Evolutionary conservation across 2,888 invertebrate species (phyloP).

Genomic region (Polymixis flavicincta): DNA sequence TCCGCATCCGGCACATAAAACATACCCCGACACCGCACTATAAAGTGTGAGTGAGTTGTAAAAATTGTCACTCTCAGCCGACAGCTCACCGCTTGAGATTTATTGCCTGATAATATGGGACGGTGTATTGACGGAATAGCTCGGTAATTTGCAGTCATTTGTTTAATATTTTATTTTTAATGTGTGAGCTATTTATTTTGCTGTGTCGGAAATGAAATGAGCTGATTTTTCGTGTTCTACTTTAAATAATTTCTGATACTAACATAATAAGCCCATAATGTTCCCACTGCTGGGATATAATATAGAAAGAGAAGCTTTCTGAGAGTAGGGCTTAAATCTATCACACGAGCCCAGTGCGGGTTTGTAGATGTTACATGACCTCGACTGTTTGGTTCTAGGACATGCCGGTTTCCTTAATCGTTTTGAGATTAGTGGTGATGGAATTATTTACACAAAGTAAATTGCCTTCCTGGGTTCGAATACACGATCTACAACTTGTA

Average conservation of each 20-base stretch:
- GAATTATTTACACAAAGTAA: no score
- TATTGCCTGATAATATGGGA: constrained; percentile 55
- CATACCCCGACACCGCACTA: constrained; percentile 78
- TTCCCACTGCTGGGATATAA: no score
- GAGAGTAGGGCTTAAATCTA: no score
- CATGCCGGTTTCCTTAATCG: no score
- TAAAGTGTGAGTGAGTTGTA: constrained; percentile 71
- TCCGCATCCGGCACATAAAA: constrained; percentile 70
- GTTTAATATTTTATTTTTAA: constrained; percentile 36
- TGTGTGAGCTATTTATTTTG: constrained; percentile 32
- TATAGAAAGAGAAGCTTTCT: no score
- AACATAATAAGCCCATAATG: no score
- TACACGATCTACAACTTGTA: no score
- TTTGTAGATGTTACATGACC: no score
- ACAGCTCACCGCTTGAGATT: constrained; percentile 45
- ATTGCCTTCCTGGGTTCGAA: no score
- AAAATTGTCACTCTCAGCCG: constrained; percentile 43
- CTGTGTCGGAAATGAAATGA: constrained; percentile 8
- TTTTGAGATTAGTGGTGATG: no score
- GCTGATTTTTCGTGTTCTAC: constrained; percentile 19
- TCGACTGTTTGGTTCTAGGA: no score
- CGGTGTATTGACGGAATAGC: constrained; percentile 41
- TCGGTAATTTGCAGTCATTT: constrained; percentile 35
- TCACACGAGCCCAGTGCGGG: no score
- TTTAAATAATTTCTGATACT: neutral